Conservation (phyloP, 2,797 vertebrate genomes). For the Arctocebus calabarensis region DNA sequence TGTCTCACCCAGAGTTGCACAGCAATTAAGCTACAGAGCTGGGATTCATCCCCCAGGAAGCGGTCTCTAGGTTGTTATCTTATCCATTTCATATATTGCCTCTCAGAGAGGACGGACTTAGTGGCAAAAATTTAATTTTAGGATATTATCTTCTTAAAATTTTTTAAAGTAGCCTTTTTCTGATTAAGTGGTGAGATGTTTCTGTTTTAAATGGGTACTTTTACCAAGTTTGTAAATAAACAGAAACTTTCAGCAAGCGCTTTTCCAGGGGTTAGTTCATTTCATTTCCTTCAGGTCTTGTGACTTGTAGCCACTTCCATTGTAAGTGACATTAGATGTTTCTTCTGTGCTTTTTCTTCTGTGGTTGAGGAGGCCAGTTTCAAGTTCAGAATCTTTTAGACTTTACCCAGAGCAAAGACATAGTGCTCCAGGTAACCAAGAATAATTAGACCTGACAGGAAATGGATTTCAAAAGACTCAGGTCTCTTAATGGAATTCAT, state of each 20-base stretch:
- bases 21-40: neutral
- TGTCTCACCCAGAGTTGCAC: neutral
- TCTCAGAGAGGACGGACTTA: neutral
- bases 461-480: neutral
- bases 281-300: neutral
- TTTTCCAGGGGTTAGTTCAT: neutral
- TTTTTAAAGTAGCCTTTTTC: neutral
- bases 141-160: conserved; percentile 1
- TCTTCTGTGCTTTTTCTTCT: neutral
- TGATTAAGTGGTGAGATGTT: neutral
- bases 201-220: conserved; percentile 36
- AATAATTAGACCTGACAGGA: neutral
- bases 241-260: conserved; percentile 30
- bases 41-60: neutral
- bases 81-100: neutral
- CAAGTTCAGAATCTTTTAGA: conserved; percentile 4
- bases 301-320: neutral
- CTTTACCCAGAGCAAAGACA: neutral
- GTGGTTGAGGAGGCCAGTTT: neutral
- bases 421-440: neutral
- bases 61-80: neutral
- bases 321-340: neutral
- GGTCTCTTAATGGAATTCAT: neutral
- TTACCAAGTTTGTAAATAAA: conserved; percentile 25
- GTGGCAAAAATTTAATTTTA: neutral